Conservation (phyloP, 2,797 vertebrate genomes). For the Rallus crepitans region DNA sequence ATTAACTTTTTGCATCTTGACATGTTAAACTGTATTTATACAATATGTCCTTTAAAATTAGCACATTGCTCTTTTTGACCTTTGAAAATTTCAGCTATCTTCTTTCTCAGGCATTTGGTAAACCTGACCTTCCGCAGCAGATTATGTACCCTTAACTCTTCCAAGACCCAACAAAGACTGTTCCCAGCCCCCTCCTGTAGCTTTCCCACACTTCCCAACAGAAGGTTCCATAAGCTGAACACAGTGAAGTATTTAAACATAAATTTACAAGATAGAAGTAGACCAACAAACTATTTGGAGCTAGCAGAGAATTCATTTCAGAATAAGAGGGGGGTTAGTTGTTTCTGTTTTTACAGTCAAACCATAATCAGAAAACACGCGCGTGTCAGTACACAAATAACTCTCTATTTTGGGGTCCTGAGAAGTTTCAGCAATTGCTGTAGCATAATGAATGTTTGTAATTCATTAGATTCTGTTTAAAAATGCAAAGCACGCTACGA, state of each 20-base stretch:
- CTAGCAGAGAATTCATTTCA: slow-evolving; percentile 55
- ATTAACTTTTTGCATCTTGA: not conserved
- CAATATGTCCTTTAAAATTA: slow-evolving; percentile 33
- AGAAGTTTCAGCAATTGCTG: slow-evolving; percentile 77
- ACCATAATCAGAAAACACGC: slow-evolving; percentile 60
- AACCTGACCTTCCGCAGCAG: not conserved
- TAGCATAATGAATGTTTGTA: slow-evolving; percentile 79
- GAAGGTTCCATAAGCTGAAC: slow-evolving; percentile 37
- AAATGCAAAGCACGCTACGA: slow-evolving; percentile 79
- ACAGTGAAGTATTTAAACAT: slow-evolving; percentile 37
- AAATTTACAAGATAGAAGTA: slow-evolving; percentile 43
- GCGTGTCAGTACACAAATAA: slow-evolving; percentile 73
- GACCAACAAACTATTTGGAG: slow-evolving; percentile 31
- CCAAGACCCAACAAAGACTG: slow-evolving; percentile 32
- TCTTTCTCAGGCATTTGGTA: slow-evolving; percentile 5
- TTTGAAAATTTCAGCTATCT: slow-evolving; percentile 51
- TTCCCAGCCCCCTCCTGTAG: not conserved
- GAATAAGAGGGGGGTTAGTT: slow-evolving; percentile 33
- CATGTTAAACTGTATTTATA: not conserved
- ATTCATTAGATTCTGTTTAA: slow-evolving; percentile 77
- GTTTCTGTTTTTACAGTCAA: slow-evolving; percentile 38
- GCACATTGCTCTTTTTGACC: not conserved
- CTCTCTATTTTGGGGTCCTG: slow-evolving; percentile 77
- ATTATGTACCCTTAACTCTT: slow-evolving; percentile 39
- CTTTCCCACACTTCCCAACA: slow-evolving; percentile 40